Base-by-base conservation (phyloP, 1,140 invertebrate species). In the Eriosoma lanigerum region DNA sequence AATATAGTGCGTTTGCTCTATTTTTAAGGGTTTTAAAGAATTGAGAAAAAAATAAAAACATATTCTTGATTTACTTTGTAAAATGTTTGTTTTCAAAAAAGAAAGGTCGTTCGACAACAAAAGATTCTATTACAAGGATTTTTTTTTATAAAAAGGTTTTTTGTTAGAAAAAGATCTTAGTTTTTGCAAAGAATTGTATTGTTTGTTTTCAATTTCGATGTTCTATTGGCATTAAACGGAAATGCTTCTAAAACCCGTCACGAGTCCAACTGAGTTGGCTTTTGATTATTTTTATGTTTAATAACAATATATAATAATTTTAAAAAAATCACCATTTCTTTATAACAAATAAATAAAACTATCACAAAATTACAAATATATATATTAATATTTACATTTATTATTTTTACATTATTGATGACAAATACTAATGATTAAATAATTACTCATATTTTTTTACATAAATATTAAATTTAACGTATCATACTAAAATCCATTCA, bases 161-260 rank as follows among this genome's bases (percentile, higher is more conserved):
- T 66, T 66, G 64, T 66, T 21, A n/a, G 38, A 66, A 66, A 66
- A 64, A 66, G n/a, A 66, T 66, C 64, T 66, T n/a, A 66, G 64
- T 66, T 46, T 66, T 46, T 66, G 32, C 32, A 15, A 66, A 10
- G 1, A 21, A 66, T 44, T n/a, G 64, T n/a, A 44, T 66, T 38
- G 64, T 66, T 66, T 38, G 38, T n/a, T 66, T 66, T 66, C 64
- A 66, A 66, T 66, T 66, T 38, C 12, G n/a, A 66, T 21, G 38
- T 66, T 46, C 12, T 21, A 62, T 62, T 62, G 60, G 26, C 26
- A 62, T 62, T 62, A 62, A 62, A 62, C 26, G 60, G 26, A 62
- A 62, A 15, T 32, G 17, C 29, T 62, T 62, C 15, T 62, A 62
- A 19, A n/a, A 62, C 29, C 60, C 29, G 60, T 38, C 29, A 29